A percentile compares a stretch with the other conserved stretches of the same genome.
Conservation (phyloP, 2,113 vertebrate genomes). For the Panthera tigris region DNA sequence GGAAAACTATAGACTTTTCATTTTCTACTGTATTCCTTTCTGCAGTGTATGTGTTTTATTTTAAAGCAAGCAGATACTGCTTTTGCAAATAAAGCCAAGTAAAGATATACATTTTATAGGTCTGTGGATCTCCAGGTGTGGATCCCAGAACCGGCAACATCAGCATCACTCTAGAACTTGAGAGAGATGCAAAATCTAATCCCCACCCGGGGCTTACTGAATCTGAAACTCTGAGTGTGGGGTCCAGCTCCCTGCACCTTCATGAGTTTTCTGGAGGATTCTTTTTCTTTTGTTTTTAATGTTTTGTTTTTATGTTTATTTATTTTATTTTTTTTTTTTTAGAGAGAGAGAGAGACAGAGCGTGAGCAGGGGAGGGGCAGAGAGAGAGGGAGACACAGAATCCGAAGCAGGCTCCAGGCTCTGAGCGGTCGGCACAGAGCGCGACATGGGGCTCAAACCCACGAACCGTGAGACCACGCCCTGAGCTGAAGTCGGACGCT, state of each 20-base stretch:
- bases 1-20: background rate
- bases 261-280: background rate
- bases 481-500: no score
- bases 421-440: no score
- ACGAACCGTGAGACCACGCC: no score
- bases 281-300: no score
- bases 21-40: background rate
- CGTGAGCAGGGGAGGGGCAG: no score
- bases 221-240: background rate
- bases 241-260: background rate
- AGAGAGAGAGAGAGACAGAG: no score
- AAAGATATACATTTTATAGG: background rate
- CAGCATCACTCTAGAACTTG: background rate
- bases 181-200: background rate
- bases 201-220: background rate
- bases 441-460: accelerated
- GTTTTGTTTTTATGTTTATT: no score
- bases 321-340: no score
- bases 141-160: background rate
- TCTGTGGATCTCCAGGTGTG: background rate
- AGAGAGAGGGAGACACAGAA: no score
- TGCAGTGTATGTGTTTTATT: background rate
- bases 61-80: background rate
- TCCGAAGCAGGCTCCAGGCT: no score
- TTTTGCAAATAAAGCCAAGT: background rate